Conservation (phyloP, 1,140 invertebrate genomes). For the Drosophila subobscura region DNA sequence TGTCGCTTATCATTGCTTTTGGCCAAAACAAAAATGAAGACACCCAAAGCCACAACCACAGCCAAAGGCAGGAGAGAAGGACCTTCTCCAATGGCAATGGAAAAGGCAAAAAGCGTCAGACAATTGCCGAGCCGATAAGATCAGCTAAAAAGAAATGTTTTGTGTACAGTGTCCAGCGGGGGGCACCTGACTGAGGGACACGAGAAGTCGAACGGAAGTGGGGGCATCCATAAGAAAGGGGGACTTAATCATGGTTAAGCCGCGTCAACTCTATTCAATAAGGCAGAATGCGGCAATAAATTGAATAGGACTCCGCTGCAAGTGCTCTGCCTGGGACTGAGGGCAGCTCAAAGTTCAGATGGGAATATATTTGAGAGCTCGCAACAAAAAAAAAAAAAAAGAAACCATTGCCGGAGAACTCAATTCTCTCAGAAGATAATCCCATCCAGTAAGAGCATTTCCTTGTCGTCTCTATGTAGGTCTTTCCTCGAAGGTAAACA, state of each 20-base stretch:
- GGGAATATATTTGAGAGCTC: neutral
- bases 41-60: conserved; percentile 22
- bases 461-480: conserved; percentile 5
- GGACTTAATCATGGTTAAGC: conserved; percentile 59
- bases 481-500: conserved; percentile 47
- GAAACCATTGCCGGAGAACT: no score
- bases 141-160: conserved; percentile 65
- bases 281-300: conserved; percentile 40
- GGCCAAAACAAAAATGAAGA: conserved; percentile 41
- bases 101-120: conserved; percentile 66
- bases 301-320: conserved; percentile 6
- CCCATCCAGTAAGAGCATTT: conserved; percentile 24
- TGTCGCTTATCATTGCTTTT: conserved; percentile 67
- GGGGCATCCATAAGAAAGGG: conserved; percentile 12
- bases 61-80: conserved; percentile 33
- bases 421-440: no score
- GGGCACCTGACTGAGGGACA: conserved; percentile 15
- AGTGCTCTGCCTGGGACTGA: no score
- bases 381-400: no score
- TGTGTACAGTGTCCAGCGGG: conserved; percentile 44
- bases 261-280: conserved; percentile 62
- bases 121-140: conserved; percentile 74
- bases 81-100: no score
- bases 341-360: neutral
- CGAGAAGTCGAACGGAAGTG: conserved; percentile 1